Conservation (phyloP, 2,888 invertebrate genomes). For the Drosophila setosimentum region DNA sequence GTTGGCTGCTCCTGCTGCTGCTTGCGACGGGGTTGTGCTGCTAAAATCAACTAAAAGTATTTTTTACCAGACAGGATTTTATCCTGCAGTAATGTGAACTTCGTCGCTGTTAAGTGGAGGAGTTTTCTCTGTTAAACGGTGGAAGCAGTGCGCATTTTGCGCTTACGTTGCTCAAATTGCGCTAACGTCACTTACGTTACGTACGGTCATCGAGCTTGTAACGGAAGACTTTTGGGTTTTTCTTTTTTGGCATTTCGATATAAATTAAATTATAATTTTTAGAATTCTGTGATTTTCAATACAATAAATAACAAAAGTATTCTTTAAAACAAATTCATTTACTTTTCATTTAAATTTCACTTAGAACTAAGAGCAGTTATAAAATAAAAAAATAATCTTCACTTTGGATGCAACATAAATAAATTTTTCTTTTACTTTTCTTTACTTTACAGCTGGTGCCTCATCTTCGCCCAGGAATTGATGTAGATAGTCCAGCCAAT, state of each 20-base stretch:
- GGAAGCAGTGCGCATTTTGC: slow-evolving; percentile 13
- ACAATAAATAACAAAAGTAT: neutral
- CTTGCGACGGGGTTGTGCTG: slow-evolving; percentile 72
- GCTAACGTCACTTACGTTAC: slow-evolving; percentile 7
- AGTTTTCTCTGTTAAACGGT: slow-evolving; percentile 12
- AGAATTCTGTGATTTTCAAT: neutral
- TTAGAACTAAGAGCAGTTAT: neutral
- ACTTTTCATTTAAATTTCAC: neutral
- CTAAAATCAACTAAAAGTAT: slow-evolving; percentile 74
- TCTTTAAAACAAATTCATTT: neutral
- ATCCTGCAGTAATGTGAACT: slow-evolving; percentile 45
- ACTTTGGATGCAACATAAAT: neutral
- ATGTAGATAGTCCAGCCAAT: slow-evolving; percentile 56
- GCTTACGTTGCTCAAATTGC: slow-evolving; percentile 17
- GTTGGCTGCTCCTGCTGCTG: slow-evolving; percentile 51
- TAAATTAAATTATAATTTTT: neutral
- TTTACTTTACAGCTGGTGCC: slow-evolving; percentile 20
- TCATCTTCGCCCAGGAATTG: slow-evolving; percentile 61
- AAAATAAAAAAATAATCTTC: neutral
- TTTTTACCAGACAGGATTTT: slow-evolving; percentile 51
- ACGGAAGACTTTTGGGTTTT: neutral
- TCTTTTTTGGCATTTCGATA: neutral
- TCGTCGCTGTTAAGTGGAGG: slow-evolving; percentile 25
- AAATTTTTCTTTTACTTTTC: neutral
- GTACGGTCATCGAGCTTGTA: neutral